Conservation (phyloP, 2,113 vertebrate species). For the Enhydra lutris region DNA sequence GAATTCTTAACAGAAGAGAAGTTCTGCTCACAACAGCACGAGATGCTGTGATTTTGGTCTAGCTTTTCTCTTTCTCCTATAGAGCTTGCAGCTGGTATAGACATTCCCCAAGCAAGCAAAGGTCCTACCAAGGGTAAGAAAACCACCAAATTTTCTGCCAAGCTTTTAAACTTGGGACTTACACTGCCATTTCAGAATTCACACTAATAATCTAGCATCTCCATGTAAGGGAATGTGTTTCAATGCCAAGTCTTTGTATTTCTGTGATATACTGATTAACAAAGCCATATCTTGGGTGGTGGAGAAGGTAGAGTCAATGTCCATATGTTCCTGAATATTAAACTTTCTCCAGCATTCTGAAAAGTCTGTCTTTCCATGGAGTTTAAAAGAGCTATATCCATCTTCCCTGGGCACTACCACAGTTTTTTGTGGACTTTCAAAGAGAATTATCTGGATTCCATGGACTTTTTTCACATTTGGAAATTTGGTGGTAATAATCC, state of each 20-base stretch:
- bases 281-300: not conserved
- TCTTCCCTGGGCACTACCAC: not conserved
- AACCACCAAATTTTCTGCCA: not conserved
- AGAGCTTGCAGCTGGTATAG: not conserved
- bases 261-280: not conserved
- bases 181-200: not conserved
- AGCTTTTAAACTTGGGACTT: not conserved
- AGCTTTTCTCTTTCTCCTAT: not conserved
- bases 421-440: not conserved
- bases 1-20: not conserved
- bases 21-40: not conserved
- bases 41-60: not conserved
- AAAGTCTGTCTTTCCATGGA: not conserved
- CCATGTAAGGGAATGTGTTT: not conserved
- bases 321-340: slow-evolving; percentile 6
- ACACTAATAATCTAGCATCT: not conserved
- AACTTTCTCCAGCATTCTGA: slow-evolving; percentile 18
- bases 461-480: slow-evolving; percentile 21
- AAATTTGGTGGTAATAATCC: not conserved
- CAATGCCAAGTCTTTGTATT: not conserved
- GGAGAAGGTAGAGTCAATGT: not conserved
- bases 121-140: not conserved
- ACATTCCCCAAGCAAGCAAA: not conserved
- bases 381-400: not conserved
- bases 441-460: not conserved